These are phyloP conservation scores for Meriones psammophilus DNA, from an alignment of 2,797 vertebrate genomes.

Conservation along the genomic window DNA sequence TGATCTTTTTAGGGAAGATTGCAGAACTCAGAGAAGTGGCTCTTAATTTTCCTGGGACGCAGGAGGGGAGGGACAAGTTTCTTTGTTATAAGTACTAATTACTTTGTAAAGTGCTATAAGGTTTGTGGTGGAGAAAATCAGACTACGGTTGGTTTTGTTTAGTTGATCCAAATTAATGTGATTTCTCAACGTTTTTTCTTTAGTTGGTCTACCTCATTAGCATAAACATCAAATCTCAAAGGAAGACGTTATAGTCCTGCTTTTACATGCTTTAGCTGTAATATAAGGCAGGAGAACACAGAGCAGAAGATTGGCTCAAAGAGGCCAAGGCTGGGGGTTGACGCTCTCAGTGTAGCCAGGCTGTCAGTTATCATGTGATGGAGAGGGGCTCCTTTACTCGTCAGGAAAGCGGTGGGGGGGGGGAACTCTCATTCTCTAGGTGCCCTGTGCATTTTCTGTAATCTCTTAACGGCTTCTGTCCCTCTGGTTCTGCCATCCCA, in stretches of 20 bases:
- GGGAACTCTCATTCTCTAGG: neutral
- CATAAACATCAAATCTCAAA: slow-evolving; percentile 44
- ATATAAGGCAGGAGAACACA: neutral
- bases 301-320: neutral
- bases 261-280: neutral
- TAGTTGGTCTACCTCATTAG: slow-evolving; percentile 62
- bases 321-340: too few species aligned
- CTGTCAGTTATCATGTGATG: neutral
- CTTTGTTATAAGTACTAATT: slow-evolving; percentile 70
- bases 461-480: neutral
- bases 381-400: neutral
- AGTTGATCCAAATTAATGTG: slow-evolving; percentile 64
- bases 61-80: neutral
- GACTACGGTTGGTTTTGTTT: slow-evolving; percentile 60
- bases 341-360: too few species aligned
- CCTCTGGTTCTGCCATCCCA: neutral
- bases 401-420: neutral
- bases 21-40: neutral
- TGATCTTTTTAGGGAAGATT: neutral
- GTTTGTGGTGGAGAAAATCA: slow-evolving; percentile 63
- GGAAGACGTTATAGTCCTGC: slow-evolving; percentile 46
- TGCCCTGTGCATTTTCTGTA: neutral
- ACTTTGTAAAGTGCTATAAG: slow-evolving; percentile 60
- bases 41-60: slow-evolving; percentile 55
- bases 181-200: slow-evolving; percentile 58